These are phyloP conservation scores for Astyanax mexicanus DNA, from an alignment of 2,797 vertebrate species.

Conservation along the genomic window DNA sequence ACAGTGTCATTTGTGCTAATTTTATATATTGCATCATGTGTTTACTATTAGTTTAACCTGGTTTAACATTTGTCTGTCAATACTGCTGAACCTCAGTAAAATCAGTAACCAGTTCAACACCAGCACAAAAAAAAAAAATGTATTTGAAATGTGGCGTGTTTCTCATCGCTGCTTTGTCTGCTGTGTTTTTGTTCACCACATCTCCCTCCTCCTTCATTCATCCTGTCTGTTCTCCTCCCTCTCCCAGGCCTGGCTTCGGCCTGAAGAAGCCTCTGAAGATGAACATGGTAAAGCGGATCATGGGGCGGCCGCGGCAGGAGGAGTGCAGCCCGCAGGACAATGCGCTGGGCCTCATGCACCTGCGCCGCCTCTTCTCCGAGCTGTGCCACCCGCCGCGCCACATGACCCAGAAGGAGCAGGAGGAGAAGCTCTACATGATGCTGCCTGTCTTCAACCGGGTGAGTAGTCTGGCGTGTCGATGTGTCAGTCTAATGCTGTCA, in stretches of 20 bases:
- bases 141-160: too few relatives aligned
- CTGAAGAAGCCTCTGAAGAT: slow-evolving; percentile 89
- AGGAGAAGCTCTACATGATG: slow-evolving; percentile 99
- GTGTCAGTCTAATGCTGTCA: background rate
- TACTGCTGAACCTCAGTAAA: too few relatives aligned
- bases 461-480: slow-evolving; percentile 58
- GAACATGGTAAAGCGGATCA: slow-evolving; percentile 99
- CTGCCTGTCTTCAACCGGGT: slow-evolving; percentile 98
- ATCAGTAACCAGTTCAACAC: too few relatives aligned
- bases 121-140: too few relatives aligned
- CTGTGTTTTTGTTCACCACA: background rate
- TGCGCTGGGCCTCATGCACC: slow-evolving; percentile 94
- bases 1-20: too few relatives aligned
- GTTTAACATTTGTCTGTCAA: too few relatives aligned
- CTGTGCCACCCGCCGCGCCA: slow-evolving; percentile 96
- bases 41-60: too few relatives aligned
- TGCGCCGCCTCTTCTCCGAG: slow-evolving; percentile 96
- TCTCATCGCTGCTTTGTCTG: too few relatives aligned
- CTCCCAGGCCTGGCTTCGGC: slow-evolving; percentile 80
- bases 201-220: slow-evolving; percentile 1
- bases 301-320: slow-evolving; percentile 97
- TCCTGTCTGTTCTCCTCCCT: background rate
- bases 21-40: too few relatives aligned
- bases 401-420: slow-evolving; percentile 99
- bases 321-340: slow-evolving; percentile 99